Conservation (phyloP, 2,888 invertebrate species). For the Thymelicus acteon region DNA sequence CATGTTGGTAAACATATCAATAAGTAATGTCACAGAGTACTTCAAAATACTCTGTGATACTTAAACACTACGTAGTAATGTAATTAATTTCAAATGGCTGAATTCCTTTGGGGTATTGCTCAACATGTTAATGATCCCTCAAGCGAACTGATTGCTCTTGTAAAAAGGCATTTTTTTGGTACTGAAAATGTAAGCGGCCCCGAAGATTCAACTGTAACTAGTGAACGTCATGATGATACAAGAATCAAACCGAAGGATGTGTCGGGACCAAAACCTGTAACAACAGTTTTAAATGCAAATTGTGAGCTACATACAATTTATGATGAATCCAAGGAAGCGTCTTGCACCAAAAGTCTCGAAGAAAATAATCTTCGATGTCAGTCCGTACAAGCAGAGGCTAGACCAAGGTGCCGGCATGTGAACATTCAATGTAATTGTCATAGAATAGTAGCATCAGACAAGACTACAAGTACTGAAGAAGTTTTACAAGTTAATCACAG, state of each 20-base stretch:
- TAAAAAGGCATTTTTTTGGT: conserved; percentile 41
- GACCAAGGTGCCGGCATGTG: conserved; percentile 45
- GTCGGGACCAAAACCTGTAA: neutral
- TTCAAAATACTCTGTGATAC: neutral
- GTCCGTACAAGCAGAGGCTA: conserved; percentile 53
- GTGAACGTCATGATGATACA: conserved; percentile 30
- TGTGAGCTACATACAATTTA: neutral
- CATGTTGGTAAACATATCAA: no score
- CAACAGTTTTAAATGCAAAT: conserved; percentile 1
- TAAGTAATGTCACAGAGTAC: no score
- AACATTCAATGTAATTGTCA: conserved; percentile 53
- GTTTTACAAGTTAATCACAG: conserved; percentile 48
- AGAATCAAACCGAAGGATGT: conserved; percentile 3
- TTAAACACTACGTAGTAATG: neutral
- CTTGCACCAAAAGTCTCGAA: conserved; percentile 24
- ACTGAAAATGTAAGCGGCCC: conserved; percentile 45
- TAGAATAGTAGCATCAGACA: conserved; percentile 43
- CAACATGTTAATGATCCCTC: conserved; percentile 68
- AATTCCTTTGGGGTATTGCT: conserved; percentile 59
- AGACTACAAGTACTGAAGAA: conserved; percentile 53
- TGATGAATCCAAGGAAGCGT: conserved; percentile 1
- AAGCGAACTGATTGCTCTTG: conserved; percentile 54
- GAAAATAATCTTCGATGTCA: conserved; percentile 44
- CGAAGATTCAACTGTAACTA: conserved; percentile 22
- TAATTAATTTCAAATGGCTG: conserved; percentile 25